Evolutionary conservation across 2,888 invertebrate genomes (phyloP).

Genomic region (Drosophila barbarae): DNA sequence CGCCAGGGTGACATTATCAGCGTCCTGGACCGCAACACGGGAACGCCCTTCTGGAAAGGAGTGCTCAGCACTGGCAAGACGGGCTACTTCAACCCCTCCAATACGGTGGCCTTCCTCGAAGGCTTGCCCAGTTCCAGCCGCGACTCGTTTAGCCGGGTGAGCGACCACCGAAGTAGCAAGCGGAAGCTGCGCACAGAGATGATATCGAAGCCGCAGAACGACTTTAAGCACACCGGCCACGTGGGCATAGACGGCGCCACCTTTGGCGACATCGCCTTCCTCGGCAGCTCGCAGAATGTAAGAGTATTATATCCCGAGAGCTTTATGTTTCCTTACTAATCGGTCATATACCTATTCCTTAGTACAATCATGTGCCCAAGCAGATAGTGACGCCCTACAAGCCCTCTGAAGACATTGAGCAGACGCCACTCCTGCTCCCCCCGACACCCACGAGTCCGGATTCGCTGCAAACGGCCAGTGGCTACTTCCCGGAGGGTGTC

Average conservation of each 20-base stretch:
- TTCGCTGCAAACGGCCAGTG: constrained; percentile 79
- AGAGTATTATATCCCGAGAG: neutral
- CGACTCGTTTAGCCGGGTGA: constrained; percentile 83
- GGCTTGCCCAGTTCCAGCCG: constrained; percentile 79
- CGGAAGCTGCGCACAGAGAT: constrained; percentile 91
- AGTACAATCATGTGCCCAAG: constrained; percentile 89
- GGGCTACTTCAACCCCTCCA: constrained; percentile 94
- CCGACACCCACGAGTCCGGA: constrained; percentile 80
- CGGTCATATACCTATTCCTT: constrained; percentile 14
- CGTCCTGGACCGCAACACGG: constrained; percentile 90
- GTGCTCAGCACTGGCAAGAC: constrained; percentile 92
- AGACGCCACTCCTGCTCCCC: constrained; percentile 84
- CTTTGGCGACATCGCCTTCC: constrained; percentile 93
- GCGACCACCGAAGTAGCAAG: constrained; percentile 82
- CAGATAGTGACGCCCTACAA: constrained; percentile 94
- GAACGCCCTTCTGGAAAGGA: constrained; percentile 92
- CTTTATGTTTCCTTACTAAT: neutral
- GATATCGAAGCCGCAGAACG: constrained; percentile 98
- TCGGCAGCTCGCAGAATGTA: constrained; percentile 80
- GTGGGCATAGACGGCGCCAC: constrained; percentile 98
- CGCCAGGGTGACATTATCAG: constrained; percentile 94
- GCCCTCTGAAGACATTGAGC: constrained; percentile 90
- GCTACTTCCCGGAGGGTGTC: constrained; percentile 77
- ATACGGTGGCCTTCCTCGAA: constrained; percentile 92
- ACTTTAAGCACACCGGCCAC: constrained; percentile 96